Evolutionary conservation across 2,113 vertebrate species (phyloP), one percentile per base, ranked within the genome.

Genomic region (Colius striatus): DNA sequence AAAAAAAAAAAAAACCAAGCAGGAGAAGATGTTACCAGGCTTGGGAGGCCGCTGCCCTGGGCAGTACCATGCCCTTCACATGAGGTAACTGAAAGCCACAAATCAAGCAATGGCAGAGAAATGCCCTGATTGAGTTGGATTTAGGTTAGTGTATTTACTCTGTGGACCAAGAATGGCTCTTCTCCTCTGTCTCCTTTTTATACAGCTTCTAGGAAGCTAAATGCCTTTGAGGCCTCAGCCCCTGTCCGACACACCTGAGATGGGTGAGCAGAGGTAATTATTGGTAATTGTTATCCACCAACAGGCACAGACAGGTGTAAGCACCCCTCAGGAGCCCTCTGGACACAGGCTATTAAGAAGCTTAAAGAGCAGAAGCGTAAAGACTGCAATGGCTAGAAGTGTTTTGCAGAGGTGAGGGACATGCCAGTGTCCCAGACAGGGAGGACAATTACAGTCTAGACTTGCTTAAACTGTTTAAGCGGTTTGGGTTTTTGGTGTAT

Each of bases 61-160:
- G 48, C 32, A 41, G 68, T 63, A 51, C 34, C 5, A 4, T 1
- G 6, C 14, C 54, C 77, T n/a, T 19, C 0, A 50, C 7, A 2
- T 2, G 20, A 29, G 20, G 7, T 32, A 27, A 14, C 8, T 3
- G n/a, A 48, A 29, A 36, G 43, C 14, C 43, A 11, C 53, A 29
- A 36, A 48, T 12, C 43, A 11, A 20, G n/a, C 10, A 6, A 8
- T 0, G 6, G 63, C 1, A 38, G 36, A 50, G 84, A 55, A 25
- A 18, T 0, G 36, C 43, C 6, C 22, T 16, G 50, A 1, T 15
- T 58, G 30, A 13, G 23, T 2, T 0, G 5, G 25, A 2, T 7
- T 55, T 5, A 11, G 22, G 13, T 4, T 15, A 5, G 15, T 20
- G 74, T 29, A 65, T 20, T 32, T 43, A 16, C 55, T 23, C 23